Conservation (phyloP, 2,797 vertebrate species). For the Microctenopoma stevenorrisi region DNA sequence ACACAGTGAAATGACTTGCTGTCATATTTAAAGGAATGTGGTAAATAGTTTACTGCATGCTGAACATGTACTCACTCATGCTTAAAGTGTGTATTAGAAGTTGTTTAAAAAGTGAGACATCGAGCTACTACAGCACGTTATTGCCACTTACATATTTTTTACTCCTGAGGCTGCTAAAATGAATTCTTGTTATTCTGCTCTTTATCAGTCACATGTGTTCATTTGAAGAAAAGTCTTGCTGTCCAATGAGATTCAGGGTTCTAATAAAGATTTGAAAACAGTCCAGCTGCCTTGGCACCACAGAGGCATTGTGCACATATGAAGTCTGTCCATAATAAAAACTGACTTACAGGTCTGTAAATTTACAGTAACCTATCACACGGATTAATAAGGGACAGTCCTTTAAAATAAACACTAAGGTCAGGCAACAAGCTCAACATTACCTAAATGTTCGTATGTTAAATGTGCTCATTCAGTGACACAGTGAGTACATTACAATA, state of each 20-base stretch:
- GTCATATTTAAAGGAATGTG: slow-evolving; percentile 7
- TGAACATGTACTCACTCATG: slow-evolving; percentile 16
- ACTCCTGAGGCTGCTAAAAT: neutral
- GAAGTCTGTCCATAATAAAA: neutral
- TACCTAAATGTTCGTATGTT: neutral
- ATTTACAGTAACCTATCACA: neutral
- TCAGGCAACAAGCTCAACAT: neutral
- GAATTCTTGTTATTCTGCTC: neutral
- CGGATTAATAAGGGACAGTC: neutral
- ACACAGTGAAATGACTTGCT: slow-evolving; percentile 2
- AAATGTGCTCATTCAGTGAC: neutral
- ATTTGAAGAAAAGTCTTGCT: neutral
- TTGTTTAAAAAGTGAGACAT: neutral
- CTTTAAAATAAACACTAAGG: neutral
- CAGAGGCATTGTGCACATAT: neutral
- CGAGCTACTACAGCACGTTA: neutral
- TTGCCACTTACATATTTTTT: neutral
- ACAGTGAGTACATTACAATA: neutral
- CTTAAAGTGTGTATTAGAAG: neutral
- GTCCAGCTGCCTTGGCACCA: neutral
- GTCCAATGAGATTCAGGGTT: slow-evolving; percentile 17
- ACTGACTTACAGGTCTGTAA: neutral
- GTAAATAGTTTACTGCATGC: slow-evolving; percentile 22
- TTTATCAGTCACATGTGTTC: neutral
- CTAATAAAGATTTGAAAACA: slow-evolving; percentile 35